phyloP scores from a whole-genome alignment of 2,888 invertebrate genomes.

The Drosophila hawaiiensis region DNA sequence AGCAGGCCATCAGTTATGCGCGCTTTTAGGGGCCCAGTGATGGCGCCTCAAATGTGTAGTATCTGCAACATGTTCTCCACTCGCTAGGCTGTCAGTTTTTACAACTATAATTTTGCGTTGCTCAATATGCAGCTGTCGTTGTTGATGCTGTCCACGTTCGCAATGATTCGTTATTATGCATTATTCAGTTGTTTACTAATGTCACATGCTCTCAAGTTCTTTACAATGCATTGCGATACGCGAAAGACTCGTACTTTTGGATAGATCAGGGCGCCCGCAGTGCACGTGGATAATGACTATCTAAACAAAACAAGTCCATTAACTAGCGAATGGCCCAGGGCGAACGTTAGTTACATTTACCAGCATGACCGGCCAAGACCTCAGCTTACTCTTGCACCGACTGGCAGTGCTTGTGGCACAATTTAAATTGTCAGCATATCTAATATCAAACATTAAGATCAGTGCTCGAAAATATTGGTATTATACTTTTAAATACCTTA shows the following conservation, averaged over 20 bases:
- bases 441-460: not conserved
- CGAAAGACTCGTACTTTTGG: slow-evolving; percentile 17
- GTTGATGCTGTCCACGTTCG: slow-evolving; percentile 16
- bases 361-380: slow-evolving; percentile 33
- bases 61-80: slow-evolving; percentile 53
- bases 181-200: slow-evolving; percentile 58
- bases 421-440: not conserved
- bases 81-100: slow-evolving; percentile 20
- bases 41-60: slow-evolving; percentile 35
- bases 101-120: slow-evolving; percentile 50
- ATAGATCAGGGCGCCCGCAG: slow-evolving; percentile 30
- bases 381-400: slow-evolving; percentile 10
- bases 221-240: slow-evolving; percentile 29
- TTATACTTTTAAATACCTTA: not conserved
- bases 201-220: slow-evolving; percentile 63
- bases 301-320: slow-evolving; percentile 36
- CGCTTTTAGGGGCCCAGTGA: slow-evolving; percentile 14
- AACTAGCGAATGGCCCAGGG: slow-evolving; percentile 30
- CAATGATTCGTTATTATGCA: slow-evolving; percentile 63
- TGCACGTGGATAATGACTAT: slow-evolving; percentile 23
- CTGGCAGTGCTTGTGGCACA: not conserved
- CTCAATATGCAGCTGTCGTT: slow-evolving; percentile 34
- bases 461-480: not conserved
- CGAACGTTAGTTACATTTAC: slow-evolving; percentile 8
- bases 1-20: slow-evolving; percentile 9